Evolutionary conservation across 2,113 vertebrate genomes (phyloP).

Genomic region (Neogale vison): DNA sequence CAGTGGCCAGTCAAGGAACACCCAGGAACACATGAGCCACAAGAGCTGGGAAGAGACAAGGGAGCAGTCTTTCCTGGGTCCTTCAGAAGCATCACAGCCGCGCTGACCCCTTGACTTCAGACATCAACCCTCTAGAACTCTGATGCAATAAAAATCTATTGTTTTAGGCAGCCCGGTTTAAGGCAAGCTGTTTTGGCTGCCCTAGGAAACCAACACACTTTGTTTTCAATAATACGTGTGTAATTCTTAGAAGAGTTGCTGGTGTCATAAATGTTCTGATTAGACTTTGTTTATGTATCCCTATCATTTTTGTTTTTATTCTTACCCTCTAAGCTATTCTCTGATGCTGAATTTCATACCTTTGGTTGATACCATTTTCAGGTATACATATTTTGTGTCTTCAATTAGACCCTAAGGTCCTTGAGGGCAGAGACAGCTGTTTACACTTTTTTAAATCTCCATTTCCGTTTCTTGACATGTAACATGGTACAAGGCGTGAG

Average conservation of each 20-base stretch:
- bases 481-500: not conserved
- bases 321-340: not conserved
- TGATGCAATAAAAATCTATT: not conserved
- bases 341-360: not conserved
- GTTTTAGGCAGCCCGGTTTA: not conserved
- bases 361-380: slow-evolving; percentile 20
- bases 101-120: not conserved
- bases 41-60: not conserved
- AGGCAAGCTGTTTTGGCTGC: not conserved
- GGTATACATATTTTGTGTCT: not conserved
- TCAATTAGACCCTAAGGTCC: not conserved
- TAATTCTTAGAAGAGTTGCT: not conserved
- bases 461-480: not conserved
- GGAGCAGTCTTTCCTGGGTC: not conserved
- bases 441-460: not conserved
- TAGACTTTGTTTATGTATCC: not conserved
- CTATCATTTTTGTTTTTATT: not conserved
- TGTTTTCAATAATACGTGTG: not conserved
- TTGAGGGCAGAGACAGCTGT: not conserved
- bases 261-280: not conserved
- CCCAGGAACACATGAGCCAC: not conserved
- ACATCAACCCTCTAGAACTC: not conserved
- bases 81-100: not conserved
- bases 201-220: not conserved
- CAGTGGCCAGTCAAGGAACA: not conserved